Evolutionary conservation across 2,888 invertebrate genomes (phyloP).

Genomic region (Trilocha varians): DNA sequence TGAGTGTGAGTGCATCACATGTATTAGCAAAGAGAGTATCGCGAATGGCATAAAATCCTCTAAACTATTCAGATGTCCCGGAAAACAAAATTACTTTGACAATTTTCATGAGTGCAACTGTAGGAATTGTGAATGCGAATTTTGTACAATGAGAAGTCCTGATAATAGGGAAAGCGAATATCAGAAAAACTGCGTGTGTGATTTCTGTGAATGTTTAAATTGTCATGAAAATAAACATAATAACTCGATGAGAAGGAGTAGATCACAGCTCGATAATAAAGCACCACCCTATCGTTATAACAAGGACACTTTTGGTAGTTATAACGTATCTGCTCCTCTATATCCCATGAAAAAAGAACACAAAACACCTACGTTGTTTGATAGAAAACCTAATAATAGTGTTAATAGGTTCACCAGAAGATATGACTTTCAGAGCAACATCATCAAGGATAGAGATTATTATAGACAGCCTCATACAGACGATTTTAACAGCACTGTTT

Average conservation of each 20-base stretch:
- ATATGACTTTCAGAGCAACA: too few species aligned
- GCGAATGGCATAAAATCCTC: slow-evolving; percentile 12
- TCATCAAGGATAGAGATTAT: too few species aligned
- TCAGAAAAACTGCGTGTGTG: slow-evolving; percentile 15
- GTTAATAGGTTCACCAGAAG: too few species aligned
- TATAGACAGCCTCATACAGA: not conserved
- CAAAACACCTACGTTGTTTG: not conserved
- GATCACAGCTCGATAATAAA: slow-evolving; percentile 12
- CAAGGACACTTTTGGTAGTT: not conserved
- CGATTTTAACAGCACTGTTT: not conserved
- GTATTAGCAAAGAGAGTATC: slow-evolving; percentile 18
- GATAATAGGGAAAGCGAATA: not conserved
- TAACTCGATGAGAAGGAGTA: slow-evolving; percentile 5
- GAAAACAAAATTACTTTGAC: slow-evolving; percentile 1
- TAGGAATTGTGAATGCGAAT: slow-evolving; percentile 21
- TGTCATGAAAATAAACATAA: slow-evolving; percentile 11
- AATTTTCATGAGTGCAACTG: slow-evolving; percentile 16
- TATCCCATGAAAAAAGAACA: not conserved
- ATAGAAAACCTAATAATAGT: not conserved
- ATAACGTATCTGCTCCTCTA: not conserved
- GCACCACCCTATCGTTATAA: not conserved
- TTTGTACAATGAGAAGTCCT: slow-evolving; percentile 13
- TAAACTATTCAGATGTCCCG: slow-evolving; percentile 4
- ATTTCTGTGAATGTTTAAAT: slow-evolving; percentile 21
- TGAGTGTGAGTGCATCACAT: slow-evolving; percentile 32